Conservation (phyloP, 2,888 invertebrate genomes). For the Hirtodrosophila confusa region DNA sequence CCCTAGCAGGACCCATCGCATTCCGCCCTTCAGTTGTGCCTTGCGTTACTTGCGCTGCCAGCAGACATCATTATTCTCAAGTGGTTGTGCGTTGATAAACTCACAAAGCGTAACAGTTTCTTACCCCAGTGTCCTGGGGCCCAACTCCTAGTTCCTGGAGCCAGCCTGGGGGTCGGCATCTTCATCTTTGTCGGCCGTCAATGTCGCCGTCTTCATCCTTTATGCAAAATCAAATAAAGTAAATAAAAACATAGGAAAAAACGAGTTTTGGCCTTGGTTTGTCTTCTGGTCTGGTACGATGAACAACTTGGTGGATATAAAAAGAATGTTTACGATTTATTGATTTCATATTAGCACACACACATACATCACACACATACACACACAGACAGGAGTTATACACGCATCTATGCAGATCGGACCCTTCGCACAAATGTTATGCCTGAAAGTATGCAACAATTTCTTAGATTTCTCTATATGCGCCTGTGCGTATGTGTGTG, state of each 20-base stretch:
- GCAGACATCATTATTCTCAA: slow-evolving; percentile 75
- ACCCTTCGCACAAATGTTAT: slow-evolving; percentile 60
- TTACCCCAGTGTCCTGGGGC: background rate
- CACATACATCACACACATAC: slow-evolving; percentile 21
- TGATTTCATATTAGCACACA: slow-evolving; percentile 69
- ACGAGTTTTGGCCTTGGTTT: slow-evolving; percentile 22
- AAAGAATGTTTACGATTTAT: slow-evolving; percentile 70
- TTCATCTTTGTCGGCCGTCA: slow-evolving; percentile 30
- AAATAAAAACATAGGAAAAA: slow-evolving; percentile 56
- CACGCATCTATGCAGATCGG: slow-evolving; percentile 21
- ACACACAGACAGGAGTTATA: slow-evolving; percentile 5
- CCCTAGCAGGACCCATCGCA: background rate
- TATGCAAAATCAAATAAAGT: slow-evolving; percentile 70
- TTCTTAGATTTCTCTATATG: slow-evolving; percentile 27
- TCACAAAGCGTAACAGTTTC: slow-evolving; percentile 61
- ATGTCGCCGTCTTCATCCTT: slow-evolving; percentile 62
- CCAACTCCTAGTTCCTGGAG: background rate
- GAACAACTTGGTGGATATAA: slow-evolving; percentile 53
- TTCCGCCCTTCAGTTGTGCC: slow-evolving; percentile 44
- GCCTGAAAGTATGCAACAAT: slow-evolving; percentile 73
- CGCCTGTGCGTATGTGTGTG: slow-evolving; percentile 1
- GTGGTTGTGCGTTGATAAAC: slow-evolving; percentile 73
- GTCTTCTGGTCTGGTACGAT: slow-evolving; percentile 40
- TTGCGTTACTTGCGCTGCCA: slow-evolving; percentile 35
- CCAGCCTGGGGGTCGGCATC: slow-evolving; percentile 17